Conservation (phyloP, 2,888 invertebrate genomes). For the Agrochola lota region DNA sequence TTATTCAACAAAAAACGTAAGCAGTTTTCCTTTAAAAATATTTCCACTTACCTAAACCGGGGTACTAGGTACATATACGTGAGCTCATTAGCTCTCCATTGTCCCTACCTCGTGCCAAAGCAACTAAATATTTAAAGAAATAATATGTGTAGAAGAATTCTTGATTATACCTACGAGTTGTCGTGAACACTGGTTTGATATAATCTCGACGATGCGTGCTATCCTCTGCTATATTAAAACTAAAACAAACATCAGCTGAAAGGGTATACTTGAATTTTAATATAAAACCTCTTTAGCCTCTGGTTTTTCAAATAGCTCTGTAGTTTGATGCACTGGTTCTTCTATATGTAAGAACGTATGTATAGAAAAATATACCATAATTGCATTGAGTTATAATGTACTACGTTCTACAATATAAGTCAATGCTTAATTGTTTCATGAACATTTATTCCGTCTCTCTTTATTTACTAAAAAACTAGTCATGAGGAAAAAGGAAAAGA, state of each 20-base stretch:
- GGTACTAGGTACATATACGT: background rate
- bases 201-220: constrained; percentile 21
- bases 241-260: constrained; percentile 55
- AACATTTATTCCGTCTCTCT: background rate
- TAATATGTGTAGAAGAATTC: constrained; percentile 12
- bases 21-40: background rate
- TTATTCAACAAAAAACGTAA: background rate
- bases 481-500: too few relatives aligned
- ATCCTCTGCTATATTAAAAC: constrained; percentile 56
- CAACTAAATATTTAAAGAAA: constrained; percentile 36
- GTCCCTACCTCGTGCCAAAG: constrained; percentile 17
- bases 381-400: too few relatives aligned
- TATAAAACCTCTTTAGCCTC: constrained; percentile 43
- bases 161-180: constrained; percentile 21
- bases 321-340: constrained; percentile 7
- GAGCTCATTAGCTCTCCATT: constrained; percentile 28
- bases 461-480: too few relatives aligned
- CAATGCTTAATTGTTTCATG: background rate
- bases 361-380: background rate
- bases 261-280: constrained; percentile 47
- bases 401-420: too few relatives aligned
- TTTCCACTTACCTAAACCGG: background rate
- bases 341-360: constrained; percentile 1
- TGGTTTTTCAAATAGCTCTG: constrained; percentile 27
- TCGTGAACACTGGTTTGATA: constrained; percentile 17